phyloP scores from a whole-genome alignment of 2,888 invertebrate genomes.

The Dendrolimus pini region DNA sequence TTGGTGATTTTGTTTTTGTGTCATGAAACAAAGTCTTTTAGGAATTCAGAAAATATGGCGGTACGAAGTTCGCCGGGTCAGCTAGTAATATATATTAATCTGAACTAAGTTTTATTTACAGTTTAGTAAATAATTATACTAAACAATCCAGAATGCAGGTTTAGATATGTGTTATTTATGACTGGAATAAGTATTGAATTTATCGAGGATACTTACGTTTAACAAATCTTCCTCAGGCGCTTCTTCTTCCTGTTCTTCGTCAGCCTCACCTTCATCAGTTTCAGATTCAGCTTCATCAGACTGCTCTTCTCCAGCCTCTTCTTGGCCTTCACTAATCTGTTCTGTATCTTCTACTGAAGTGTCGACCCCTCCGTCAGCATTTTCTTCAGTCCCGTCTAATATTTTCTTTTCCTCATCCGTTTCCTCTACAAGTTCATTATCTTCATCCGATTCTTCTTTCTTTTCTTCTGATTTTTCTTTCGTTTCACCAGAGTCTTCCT shows the following conservation, averaged over 20 bases:
- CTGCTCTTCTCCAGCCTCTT: slow-evolving; percentile 24
- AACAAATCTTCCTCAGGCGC: slow-evolving; percentile 81
- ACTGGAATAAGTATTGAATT: too few species aligned
- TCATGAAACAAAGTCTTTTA: too few species aligned
- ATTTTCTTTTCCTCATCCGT: slow-evolving; percentile 16
- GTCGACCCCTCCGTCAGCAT: slow-evolving; percentile 16
- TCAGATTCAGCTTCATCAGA: slow-evolving; percentile 30
- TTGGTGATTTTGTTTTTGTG: too few species aligned
- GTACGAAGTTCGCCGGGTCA: too few species aligned
- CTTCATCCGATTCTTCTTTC: slow-evolving; percentile 26
- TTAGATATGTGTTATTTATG: too few species aligned
- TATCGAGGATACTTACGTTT: slow-evolving; percentile 54
- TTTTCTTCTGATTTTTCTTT: slow-evolving; percentile 20
- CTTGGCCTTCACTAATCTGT: slow-evolving; percentile 22
- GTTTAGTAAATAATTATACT: too few species aligned
- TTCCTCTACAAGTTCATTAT: slow-evolving; percentile 36
- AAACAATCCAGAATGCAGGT: too few species aligned
- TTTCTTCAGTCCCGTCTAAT: slow-evolving; percentile 26
- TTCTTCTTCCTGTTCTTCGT: slow-evolving; percentile 43
- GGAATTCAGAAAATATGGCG: too few species aligned
- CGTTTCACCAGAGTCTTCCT: slow-evolving; percentile 13
- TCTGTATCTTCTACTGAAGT: slow-evolving; percentile 50
- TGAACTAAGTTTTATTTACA: too few species aligned
- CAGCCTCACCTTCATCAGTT: slow-evolving; percentile 30
- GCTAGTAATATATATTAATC: too few species aligned